Percentiles rank a stretch among this genome's conserved stretches.
phyloP scores from a whole-genome alignment of 2,888 invertebrate species.

The Pterostichus niger region DNA sequence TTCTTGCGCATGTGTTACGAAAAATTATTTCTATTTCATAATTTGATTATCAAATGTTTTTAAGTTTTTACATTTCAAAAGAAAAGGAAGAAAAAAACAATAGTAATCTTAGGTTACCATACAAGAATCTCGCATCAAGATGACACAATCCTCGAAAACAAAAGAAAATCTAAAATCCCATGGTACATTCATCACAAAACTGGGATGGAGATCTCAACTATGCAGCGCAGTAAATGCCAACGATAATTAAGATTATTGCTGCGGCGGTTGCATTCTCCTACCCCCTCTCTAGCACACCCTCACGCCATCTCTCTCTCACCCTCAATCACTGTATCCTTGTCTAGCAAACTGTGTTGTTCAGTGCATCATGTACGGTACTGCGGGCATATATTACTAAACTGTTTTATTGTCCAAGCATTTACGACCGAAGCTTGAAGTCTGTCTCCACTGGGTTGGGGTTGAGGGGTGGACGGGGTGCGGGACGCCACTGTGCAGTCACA shows the following conservation, averaged over 20 bases:
- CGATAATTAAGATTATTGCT: slow-evolving; percentile 65
- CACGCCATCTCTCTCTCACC: background rate
- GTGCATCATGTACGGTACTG: slow-evolving; percentile 43
- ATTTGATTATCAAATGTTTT: too few species aligned
- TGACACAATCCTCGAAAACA: slow-evolving; percentile 1
- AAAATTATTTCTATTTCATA: too few species aligned
- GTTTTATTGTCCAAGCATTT: slow-evolving; percentile 59
- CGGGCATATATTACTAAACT: slow-evolving; percentile 60
- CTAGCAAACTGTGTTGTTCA: background rate
- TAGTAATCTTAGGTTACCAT: too few species aligned
- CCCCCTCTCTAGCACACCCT: background rate
- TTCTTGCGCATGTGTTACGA: too few species aligned
- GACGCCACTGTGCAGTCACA: slow-evolving; percentile 37
- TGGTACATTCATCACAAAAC: background rate
- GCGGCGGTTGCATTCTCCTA: slow-evolving; percentile 32
- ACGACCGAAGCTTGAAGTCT: slow-evolving; percentile 41
- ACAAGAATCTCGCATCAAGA: too few species aligned
- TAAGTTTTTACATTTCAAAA: too few species aligned
- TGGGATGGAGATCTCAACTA: slow-evolving; percentile 30
- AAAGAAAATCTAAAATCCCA: background rate
- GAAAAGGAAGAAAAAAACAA: too few species aligned
- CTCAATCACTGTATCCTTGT: background rate
- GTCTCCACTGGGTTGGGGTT: background rate
- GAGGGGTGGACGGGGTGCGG: background rate
- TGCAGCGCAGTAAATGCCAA: slow-evolving; percentile 55